Conservation (phyloP, 2,113 vertebrate genomes). For the Carettochelys insculpta region DNA sequence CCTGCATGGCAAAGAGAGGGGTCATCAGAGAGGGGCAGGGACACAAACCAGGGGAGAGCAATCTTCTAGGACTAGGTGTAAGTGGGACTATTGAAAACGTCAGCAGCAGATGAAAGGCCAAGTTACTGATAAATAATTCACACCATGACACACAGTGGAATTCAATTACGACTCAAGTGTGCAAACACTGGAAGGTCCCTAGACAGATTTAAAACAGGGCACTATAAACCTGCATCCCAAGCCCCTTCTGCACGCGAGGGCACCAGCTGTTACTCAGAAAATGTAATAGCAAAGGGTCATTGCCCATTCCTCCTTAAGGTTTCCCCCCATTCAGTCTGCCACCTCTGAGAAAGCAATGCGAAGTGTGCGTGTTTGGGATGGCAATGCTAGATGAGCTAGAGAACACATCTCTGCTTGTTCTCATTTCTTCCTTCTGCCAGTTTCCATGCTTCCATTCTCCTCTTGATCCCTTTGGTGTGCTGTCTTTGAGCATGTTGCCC, state of each 20-base stretch:
- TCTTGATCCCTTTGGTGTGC: background rate
- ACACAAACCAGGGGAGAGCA: no score
- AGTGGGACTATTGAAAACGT: background rate
- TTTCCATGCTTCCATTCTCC: background rate
- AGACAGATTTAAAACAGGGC: background rate
- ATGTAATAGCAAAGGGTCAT: background rate
- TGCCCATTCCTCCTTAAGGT: background rate
- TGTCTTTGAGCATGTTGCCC: no score
- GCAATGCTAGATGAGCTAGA: background rate
- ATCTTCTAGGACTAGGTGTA: background rate
- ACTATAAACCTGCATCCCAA: background rate
- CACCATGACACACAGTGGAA: constrained; percentile 22
- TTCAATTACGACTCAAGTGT: constrained; percentile 15
- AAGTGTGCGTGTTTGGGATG: background rate
- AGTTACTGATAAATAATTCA: constrained; percentile 38
- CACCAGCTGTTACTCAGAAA: background rate
- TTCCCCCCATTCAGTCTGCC: background rate
- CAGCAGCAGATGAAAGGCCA: background rate
- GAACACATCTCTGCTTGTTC: background rate
- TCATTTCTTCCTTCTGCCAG: background rate
- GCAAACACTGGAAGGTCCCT: background rate
- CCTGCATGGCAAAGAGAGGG: constrained; percentile 57
- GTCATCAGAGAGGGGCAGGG: background rate
- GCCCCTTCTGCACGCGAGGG: background rate
- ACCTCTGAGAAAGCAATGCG: background rate